These are phyloP conservation scores for Sthenelais limicola DNA, from an alignment of 2,888 invertebrate genomes.

Conservation along the genomic window DNA sequence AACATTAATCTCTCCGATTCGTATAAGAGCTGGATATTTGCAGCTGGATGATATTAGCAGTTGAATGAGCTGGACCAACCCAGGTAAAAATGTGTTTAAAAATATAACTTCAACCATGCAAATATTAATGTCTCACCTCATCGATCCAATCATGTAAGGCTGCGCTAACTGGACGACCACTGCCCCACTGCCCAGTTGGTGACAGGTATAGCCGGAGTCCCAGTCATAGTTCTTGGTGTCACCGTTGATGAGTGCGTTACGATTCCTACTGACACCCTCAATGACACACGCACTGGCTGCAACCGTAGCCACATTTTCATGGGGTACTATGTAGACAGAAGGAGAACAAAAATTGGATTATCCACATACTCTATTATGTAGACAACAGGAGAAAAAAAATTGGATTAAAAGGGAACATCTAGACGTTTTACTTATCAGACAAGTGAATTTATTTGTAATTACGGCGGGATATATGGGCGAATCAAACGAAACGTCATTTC, in stretches of 20 bases:
- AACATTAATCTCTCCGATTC: too few species aligned
- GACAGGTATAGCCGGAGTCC: conserved; percentile 98
- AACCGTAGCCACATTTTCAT: conserved; percentile 92
- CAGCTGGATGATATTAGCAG: too few species aligned
- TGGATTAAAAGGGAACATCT: background rate
- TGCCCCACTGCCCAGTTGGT: conserved; percentile 85
- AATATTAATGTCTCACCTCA: conserved; percentile 78
- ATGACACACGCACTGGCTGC: conserved; percentile 92
- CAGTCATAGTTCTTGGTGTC: conserved; percentile 96
- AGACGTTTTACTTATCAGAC: background rate
- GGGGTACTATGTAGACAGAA: conserved; percentile 84
- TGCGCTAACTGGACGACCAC: conserved; percentile 96
- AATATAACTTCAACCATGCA: too few species aligned
- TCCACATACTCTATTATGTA: background rate
- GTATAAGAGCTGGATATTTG: too few species aligned
- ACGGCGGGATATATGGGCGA: too few species aligned
- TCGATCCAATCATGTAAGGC: conserved; percentile 85
- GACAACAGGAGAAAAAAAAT: background rate
- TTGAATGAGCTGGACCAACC: too few species aligned
- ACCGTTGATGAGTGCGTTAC: conserved; percentile 96
- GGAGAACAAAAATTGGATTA: too few species aligned
- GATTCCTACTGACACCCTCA: conserved; percentile 93
- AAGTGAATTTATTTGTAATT: background rate
- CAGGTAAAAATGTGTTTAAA: too few species aligned
- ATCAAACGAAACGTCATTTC: too few species aligned